These are phyloP conservation scores for Hydraecia micacea DNA, from an alignment of 2,888 invertebrate species.

Conservation along the genomic window DNA sequence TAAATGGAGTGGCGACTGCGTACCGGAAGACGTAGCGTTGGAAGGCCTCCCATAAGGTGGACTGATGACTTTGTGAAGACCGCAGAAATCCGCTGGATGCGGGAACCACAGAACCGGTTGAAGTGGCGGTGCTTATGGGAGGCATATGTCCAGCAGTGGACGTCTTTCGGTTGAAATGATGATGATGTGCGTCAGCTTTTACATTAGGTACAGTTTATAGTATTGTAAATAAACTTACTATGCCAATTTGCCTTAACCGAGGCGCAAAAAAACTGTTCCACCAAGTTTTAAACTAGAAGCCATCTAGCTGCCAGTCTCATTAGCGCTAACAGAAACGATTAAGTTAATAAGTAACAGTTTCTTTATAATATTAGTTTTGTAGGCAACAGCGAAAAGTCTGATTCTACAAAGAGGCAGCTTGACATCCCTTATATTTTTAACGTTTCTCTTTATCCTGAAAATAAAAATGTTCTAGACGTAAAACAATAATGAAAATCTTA, in stretches of 20 bases:
- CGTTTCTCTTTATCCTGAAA: slow-evolving; percentile 29
- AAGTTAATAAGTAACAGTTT: slow-evolving; percentile 23
- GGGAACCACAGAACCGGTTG: too few species aligned
- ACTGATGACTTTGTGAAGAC: too few species aligned
- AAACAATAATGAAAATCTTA: slow-evolving; percentile 24
- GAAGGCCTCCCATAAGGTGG: too few species aligned
- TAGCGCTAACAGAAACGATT: slow-evolving; percentile 14
- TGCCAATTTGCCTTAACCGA: neutral
- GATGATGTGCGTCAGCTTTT: neutral
- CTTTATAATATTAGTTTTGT: slow-evolving; percentile 23
- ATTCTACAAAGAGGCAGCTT: slow-evolving; percentile 28
- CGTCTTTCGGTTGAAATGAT: too few species aligned
- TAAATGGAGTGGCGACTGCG: too few species aligned
- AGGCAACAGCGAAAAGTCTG: slow-evolving; percentile 3
- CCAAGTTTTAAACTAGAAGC: neutral
- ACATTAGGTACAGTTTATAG: neutral
- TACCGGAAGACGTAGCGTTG: too few species aligned
- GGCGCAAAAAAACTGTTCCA: neutral
- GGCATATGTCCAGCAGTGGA: too few species aligned
- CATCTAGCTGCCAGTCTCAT: neutral
- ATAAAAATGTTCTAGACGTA: slow-evolving; percentile 14
- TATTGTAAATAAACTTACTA: neutral
- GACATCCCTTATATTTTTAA: slow-evolving; percentile 32
- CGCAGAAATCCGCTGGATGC: too few species aligned
- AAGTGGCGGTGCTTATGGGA: too few species aligned